Evolutionary conservation across 37 sponge, comb jelly and placozoan genomes (phyloP).

Genomic region (Oopsacas minuta): DNA sequence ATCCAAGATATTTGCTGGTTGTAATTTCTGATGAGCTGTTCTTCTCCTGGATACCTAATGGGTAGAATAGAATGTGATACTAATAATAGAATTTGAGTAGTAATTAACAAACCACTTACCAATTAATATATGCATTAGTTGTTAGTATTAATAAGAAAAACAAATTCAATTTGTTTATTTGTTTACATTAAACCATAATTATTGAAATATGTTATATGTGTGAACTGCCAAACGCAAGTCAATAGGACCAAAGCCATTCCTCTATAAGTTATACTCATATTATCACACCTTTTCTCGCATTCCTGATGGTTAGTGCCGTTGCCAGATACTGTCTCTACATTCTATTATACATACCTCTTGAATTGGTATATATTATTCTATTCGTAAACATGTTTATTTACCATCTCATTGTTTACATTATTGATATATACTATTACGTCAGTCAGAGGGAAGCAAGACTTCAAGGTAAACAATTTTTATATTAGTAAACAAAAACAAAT

Average conservation of each 20-base stretch:
- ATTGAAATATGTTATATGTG: too few species aligned
- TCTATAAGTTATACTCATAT: too few species aligned
- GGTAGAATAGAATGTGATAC: too few species aligned
- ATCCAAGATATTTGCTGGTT: not conserved
- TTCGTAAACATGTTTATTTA: not conserved
- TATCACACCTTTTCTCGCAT: too few species aligned
- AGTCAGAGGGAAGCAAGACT: not conserved
- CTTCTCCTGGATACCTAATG: constrained; percentile 2
- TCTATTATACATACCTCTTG: not conserved
- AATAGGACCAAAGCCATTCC: too few species aligned
- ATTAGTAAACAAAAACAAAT: not conserved
- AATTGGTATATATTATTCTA: not conserved
- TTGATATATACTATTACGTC: not conserved
- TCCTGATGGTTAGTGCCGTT: not conserved
- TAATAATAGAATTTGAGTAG: too few species aligned
- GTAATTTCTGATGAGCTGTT: not conserved
- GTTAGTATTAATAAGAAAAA: too few species aligned
- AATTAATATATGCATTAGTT: too few species aligned
- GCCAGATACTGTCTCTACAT: not conserved
- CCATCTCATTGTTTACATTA: not conserved
- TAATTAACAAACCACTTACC: too few species aligned
- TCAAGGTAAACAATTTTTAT: not conserved
- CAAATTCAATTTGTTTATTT: too few species aligned
- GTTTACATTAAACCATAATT: too few species aligned
- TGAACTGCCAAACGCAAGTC: too few species aligned